Base-by-base conservation (phyloP, 2,888 invertebrate genomes). In the Nasonia oneida region DNA sequence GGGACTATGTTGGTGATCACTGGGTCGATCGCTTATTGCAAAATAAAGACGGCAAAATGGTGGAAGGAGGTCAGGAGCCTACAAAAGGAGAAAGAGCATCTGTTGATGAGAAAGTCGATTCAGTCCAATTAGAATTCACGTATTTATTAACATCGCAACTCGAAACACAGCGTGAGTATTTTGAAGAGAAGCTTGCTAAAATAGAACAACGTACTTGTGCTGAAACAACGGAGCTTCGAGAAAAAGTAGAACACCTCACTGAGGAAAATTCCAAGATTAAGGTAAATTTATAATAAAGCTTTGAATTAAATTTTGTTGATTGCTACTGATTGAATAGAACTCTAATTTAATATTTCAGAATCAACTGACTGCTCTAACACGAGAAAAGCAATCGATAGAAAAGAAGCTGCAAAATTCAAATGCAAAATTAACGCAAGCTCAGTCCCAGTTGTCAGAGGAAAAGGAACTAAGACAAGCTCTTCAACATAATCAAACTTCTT, bases 1-100 rank as follows among this genome's bases (percentile, higher is more conserved):
- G 99, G 99, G 99, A 99, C 93, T 99, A 99, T 93, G 99, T 99
- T 80, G 99, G 99, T 89, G 98, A 99, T 94, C 98, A 98, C 93
- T 99, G 98, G 94, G 98, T 98, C 12, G 99, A 99, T 94, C 96
- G 99, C 18, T 94, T 99, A 64, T 96, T 99, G 37, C 99, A 99
- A 94, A 99, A 98, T 94, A 99, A 99, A 94, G 99, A 99, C 94
- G 99, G 99, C 37, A 99, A 99, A 94, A 95, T 99, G 91, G 99
- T 99, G 18, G 96, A 97, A 18, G 95, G 96, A 0, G 96, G 96
- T 83, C 91, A 91, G 33, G 92, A 93, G 76, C 89, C 91, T 5
- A 90, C 90, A 3, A 93, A 93, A 87, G 90, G 91, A 39, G 94
- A 94, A 89, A 96, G 96, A 0, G 96, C 95, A 1, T 94, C 95